Conservation (phyloP, 1,140 invertebrate genomes). For the Euglossa dilemma region DNA sequence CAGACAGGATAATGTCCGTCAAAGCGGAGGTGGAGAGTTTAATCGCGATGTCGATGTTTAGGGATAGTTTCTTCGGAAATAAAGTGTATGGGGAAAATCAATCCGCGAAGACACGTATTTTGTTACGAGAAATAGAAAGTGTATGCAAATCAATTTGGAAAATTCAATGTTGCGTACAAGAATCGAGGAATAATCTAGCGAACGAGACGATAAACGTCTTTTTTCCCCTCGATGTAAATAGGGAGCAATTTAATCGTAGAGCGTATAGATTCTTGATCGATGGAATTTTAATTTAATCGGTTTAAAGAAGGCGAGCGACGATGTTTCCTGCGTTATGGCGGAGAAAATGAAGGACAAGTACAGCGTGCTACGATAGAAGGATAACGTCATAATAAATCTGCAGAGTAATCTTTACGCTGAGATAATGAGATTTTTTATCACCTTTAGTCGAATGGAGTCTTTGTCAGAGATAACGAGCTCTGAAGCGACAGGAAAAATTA, state of each 20-base stretch:
- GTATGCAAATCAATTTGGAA: too few species aligned
- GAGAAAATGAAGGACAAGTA: constrained; percentile 36
- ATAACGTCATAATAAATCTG: constrained; percentile 56
- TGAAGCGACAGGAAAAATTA: constrained; percentile 50
- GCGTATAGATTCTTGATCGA: constrained; percentile 13
- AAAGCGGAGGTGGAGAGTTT: constrained; percentile 10
- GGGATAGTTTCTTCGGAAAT: neutral
- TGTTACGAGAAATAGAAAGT: too few species aligned
- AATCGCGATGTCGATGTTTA: neutral
- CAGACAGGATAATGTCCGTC: constrained; percentile 11
- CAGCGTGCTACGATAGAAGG: constrained; percentile 29
- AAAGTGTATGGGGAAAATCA: neutral
- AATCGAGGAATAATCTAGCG: neutral
- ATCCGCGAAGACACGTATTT: neutral
- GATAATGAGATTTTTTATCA: constrained; percentile 54
- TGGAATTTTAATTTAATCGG: constrained; percentile 21
- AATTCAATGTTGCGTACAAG: too few species aligned
- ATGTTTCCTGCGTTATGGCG: neutral
- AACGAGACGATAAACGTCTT: neutral
- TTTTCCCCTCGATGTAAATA: neutral
- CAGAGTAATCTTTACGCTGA: constrained; percentile 50
- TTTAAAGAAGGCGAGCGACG: neutral
- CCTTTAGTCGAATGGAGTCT: constrained; percentile 52
- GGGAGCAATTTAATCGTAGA: too few species aligned
- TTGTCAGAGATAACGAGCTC: constrained; percentile 52